Base-by-base conservation (phyloP, 2,888 invertebrate species). In the Pandemis corylana region DNA sequence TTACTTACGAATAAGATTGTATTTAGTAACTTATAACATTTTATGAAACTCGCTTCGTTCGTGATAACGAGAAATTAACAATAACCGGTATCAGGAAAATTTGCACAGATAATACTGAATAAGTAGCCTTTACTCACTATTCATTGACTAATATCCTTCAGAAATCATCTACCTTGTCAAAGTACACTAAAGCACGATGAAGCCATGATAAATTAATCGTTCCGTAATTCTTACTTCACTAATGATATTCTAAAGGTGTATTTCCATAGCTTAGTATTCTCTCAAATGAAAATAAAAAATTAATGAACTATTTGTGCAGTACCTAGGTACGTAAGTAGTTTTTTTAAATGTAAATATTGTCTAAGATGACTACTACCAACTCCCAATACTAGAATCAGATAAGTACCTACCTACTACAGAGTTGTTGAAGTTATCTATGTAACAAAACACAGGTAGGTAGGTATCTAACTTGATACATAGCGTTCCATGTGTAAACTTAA, bases 401-500 rank as follows among this genome's bases (percentile, higher is more conserved):
- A 36, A 15, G 20, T 56, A 20, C 56, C 9, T 9, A 36, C 28
- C 28, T 36, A 36, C 28, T 36, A 36, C 28, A 36, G 3, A 36
- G 2, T 36, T 36, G 28, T 36, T 36, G 28, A 36, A 36, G 28
- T 36, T 36, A 36, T 36, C 28, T 36, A 36, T 36, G 28, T 36
- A 36, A 36, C 28, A 36, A 36, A 36, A 36, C 20, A 56, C 15
- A 36, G 61, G 12, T n/a, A 28, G 7, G 46, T 65, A 46, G 46
- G 7, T 20, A 49, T 20, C 42, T 64, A 49, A 65, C 65, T 28
- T 13, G 65, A 12, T 65, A 65, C 49, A 28, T 49, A 28, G 28
- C 59, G 20, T 59, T 46, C 49, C 65, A 49, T 13, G 36, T 49
- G 65, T 49, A 5, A 28, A 65, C 67, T 46, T 67, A 70, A 75